A percentile compares a stretch with the other conserved stretches of the same genome.
Conservation (phyloP, 1,140 invertebrate genomes). For the Drosophila navojoa region DNA sequence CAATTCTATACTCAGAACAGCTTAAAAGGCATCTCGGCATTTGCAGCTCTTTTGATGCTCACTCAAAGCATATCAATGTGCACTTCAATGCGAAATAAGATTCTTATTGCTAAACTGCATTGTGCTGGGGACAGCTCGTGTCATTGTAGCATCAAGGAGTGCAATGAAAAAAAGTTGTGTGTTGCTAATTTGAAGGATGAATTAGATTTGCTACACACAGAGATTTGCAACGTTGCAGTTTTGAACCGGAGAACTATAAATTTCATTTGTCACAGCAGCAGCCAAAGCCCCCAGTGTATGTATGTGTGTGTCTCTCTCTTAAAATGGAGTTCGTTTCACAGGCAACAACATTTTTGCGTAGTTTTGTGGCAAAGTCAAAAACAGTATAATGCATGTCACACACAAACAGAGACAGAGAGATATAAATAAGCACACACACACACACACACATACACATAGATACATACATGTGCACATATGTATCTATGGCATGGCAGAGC, state of each 20-base stretch:
- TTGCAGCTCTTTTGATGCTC: too few species aligned
- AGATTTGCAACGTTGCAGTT: slow-evolving; percentile 75
- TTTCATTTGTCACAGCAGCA: slow-evolving; percentile 75
- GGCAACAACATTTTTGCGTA: slow-evolving; percentile 71
- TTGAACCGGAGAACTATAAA: slow-evolving; percentile 70
- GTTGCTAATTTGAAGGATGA: slow-evolving; percentile 79
- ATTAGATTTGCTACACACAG: slow-evolving; percentile 67
- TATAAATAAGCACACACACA: slow-evolving; percentile 12
- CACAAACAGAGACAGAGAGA: slow-evolving; percentile 1
- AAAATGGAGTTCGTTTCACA: slow-evolving; percentile 72
- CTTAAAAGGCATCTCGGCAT: too few species aligned
- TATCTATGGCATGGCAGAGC: slow-evolving; percentile 4
- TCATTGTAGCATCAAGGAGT: slow-evolving; percentile 16
- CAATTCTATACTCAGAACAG: too few species aligned
- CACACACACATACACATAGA: slow-evolving; percentile 14
- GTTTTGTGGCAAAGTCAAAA: slow-evolving; percentile 79
- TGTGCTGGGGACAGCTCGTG: neutral
- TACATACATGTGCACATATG: neutral
- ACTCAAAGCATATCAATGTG: too few species aligned
- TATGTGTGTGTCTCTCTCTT: slow-evolving; percentile 41
- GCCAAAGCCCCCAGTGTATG: slow-evolving; percentile 54
- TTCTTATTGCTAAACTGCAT: too few species aligned
- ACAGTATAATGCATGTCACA: slow-evolving; percentile 74
- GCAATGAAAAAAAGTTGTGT: slow-evolving; percentile 41
- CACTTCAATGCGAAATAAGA: too few species aligned